Evolutionary conservation across 30 jellyfish, hydroid and myxozoan species (phyloP), one percentile per base, ranked within the genome.

Genomic region (Mastigias papua): DNA sequence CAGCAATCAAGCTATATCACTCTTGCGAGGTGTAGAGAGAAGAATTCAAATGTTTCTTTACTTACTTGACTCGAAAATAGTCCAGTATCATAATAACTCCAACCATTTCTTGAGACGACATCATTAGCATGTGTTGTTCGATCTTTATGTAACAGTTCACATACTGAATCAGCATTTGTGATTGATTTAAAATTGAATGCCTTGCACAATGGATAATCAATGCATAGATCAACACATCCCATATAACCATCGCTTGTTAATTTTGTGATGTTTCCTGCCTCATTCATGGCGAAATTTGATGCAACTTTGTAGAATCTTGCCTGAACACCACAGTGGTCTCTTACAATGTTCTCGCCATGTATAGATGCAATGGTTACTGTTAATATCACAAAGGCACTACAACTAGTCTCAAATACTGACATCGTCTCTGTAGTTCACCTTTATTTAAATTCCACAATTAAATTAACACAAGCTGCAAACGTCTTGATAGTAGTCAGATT

Each of bases 51-150:
- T n/a, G n/a, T n/a, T n/a, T n/a, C n/a, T n/a, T 42, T 42, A 42
- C 67, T 11, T 19, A 78, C 89, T 64, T 78, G 78, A 29, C 78
- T 50, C 13, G 80, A 1, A 58, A 31, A 82, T 34, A 67, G 64
- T 32, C 92, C 92, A 1, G 92, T 83, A 65, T 83, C 86, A 64
- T 83, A 83, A 62, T 69, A 69, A n/a, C 48, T 46, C 92, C 92
- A 83, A 13, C 92, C 86, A 26, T 73, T 54, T 30, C 51, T 83
- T 27, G 86, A 68, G 22, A 73, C 81, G 49, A 83, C 22, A 26
- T 60, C 86, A 28, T 48, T 37, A 1, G 85, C 73, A 29, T 83
- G 54, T 30, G 80, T 71, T 34, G 60, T 69, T 8, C 84, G 82
- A 69, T 82, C 91, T 1, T 48, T 60, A 9, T 63, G 76, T 75